These are phyloP conservation scores for Sipunculus nudus DNA, from an alignment of 2,888 invertebrate species.

Conservation along the genomic window DNA sequence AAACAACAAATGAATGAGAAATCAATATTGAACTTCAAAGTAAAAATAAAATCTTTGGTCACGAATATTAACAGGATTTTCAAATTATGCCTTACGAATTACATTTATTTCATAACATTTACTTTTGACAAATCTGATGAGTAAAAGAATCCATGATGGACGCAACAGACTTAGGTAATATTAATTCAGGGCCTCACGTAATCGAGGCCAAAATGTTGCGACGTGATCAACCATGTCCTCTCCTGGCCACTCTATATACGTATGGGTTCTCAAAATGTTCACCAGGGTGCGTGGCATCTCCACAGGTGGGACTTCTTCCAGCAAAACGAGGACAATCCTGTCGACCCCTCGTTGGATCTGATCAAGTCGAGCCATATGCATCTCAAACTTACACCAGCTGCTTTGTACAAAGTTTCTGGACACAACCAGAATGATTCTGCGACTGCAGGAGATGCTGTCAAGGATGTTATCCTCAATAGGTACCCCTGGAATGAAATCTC, in stretches of 20 bases:
- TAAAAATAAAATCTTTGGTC: no score
- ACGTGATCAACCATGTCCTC: constrained; percentile 1
- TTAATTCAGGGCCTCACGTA: no score
- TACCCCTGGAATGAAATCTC: constrained; percentile 78
- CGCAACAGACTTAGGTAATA: no score
- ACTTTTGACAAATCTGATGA: no score
- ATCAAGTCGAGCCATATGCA: constrained; percentile 75
- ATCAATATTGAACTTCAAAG: no score
- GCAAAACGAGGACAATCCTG: constrained; percentile 73
- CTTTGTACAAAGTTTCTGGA: constrained; percentile 74
- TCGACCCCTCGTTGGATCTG: constrained; percentile 69
- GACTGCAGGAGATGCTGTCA: constrained; percentile 75
- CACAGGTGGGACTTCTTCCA: constrained; percentile 74
- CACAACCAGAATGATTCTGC: constrained; percentile 74
- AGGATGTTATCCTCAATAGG: constrained; percentile 78
- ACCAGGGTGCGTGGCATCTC: constrained; percentile 74
- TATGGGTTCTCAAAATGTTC: no score
- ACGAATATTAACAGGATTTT: no score
- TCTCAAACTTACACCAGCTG: constrained; percentile 80
- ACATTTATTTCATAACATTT: no score
- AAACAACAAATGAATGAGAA: no score
- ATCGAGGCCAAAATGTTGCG: no score
- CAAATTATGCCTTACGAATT: no score
- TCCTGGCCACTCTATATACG: constrained; percentile 16
- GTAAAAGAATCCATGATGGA: no score